Percentiles rank a stretch among this genome's conserved stretches.
phyloP scores from a whole-genome alignment of 1,140 invertebrate genomes.

The Heliconius hermathena region DNA sequence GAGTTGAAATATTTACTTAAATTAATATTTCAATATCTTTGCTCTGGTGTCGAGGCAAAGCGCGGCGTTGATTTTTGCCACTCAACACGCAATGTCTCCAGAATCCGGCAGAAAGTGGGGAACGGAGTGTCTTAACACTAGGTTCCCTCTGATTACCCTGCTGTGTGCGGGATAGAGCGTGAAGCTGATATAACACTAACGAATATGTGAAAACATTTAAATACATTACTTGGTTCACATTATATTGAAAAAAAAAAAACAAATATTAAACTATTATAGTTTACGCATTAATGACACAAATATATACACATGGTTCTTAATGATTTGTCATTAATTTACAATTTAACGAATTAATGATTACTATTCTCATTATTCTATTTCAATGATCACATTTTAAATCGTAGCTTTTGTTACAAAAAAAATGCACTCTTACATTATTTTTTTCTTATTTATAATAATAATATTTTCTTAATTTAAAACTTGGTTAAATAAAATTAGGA shows the following conservation, averaged over 20 bases:
- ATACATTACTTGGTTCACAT: neutral
- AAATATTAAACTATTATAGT: neutral
- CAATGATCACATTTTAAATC: conserved; percentile 10
- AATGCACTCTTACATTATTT: neutral
- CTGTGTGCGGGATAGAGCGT: too few species aligned
- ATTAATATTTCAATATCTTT: too few species aligned
- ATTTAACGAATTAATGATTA: neutral
- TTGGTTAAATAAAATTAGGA: neutral
- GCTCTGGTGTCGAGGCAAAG: too few species aligned
- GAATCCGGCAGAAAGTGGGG: too few species aligned
- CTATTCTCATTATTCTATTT: neutral
- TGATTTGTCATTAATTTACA: conserved; percentile 9
- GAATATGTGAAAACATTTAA: neutral
- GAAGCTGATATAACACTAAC: too few species aligned
- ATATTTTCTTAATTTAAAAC: neutral
- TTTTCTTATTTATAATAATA: neutral
- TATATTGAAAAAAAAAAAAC: neutral
- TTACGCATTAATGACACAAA: neutral
- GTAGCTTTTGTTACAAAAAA: conserved; percentile 1
- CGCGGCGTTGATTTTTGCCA: too few species aligned
- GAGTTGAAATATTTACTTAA: too few species aligned
- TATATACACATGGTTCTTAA: conserved; percentile 3
- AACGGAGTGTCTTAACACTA: too few species aligned
- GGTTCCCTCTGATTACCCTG: too few species aligned
- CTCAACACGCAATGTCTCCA: too few species aligned